A percentile compares a stretch with the other conserved stretches of the same genome.
phyloP scores from a whole-genome alignment of 2,888 invertebrate species.

The Amblyjoppa fuscipennis region DNA sequence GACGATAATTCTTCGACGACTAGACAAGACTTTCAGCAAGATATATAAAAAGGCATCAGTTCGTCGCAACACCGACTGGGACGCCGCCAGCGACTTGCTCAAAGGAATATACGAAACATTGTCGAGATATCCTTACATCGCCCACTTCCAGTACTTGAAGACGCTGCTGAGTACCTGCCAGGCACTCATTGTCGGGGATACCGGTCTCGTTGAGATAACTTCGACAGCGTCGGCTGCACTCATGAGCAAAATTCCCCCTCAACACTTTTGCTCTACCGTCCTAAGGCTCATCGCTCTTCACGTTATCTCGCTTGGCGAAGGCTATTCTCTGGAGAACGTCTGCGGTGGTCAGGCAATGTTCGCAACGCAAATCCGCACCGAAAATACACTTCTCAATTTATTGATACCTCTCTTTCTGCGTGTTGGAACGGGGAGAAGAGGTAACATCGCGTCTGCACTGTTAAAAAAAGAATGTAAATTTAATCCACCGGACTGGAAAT shows the following conservation, averaged over 20 bases:
- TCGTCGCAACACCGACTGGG: slow-evolving; percentile 98
- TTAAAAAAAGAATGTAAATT: too few relatives aligned
- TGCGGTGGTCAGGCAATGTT: slow-evolving; percentile 97
- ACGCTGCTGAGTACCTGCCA: slow-evolving; percentile 94
- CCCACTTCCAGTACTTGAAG: slow-evolving; percentile 98
- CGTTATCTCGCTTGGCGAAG: slow-evolving; percentile 96
- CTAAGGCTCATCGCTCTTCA: slow-evolving; percentile 97
- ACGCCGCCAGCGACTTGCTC: slow-evolving; percentile 96
- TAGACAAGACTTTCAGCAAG: slow-evolving; percentile 98
- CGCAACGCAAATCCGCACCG: slow-evolving; percentile 95
- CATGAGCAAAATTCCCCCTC: slow-evolving; percentile 96
- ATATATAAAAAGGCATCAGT: slow-evolving; percentile 98
- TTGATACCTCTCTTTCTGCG: slow-evolving; percentile 98
- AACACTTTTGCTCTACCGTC: slow-evolving; percentile 98
- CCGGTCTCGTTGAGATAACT: slow-evolving; percentile 90
- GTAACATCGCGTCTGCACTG: slow-evolving; percentile 85
- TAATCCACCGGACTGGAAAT: too few relatives aligned
- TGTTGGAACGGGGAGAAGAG: slow-evolving; percentile 97
- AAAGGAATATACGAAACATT: slow-evolving; percentile 98
- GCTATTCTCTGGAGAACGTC: slow-evolving; percentile 96
- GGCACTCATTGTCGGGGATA: slow-evolving; percentile 93
- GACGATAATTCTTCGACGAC: slow-evolving; percentile 94
- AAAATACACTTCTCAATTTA: slow-evolving; percentile 98
- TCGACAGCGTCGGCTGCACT: slow-evolving; percentile 93
- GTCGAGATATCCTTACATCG: slow-evolving; percentile 96